Evolutionary conservation across 2,797 vertebrate genomes (phyloP), one percentile per base, ranked within the genome.

Genomic region (Toxotes lorentzi): DNA sequence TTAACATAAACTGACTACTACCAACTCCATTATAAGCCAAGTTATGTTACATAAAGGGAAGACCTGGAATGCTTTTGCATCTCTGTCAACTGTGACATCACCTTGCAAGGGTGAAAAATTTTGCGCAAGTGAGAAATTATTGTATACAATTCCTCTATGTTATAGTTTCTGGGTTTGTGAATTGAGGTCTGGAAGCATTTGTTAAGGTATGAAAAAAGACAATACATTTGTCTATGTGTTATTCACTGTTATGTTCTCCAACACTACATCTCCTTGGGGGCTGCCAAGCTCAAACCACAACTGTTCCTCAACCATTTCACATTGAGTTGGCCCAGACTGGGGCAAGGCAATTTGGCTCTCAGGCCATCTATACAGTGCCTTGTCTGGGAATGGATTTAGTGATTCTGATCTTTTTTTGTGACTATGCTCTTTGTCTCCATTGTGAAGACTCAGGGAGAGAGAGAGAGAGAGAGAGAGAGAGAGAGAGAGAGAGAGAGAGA

Each of bases 371-470:
- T 89, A 86, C 89, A 92, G 85, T 87, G 86, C 83, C 90, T 91
- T 77, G 92, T 89, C 91, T 91, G 81, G 89, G 91, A 94, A 91
- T 92, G 92, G 91, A 92, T 92, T 94, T 90, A 89, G 91, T 89
- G 93, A 94, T 95, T 94, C 85, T 89, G 91, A 94, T 94, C 92
- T 93, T 93, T 84, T 86, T 90, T 91, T 76, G 84, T 91, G 87
- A 83, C 82, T 81, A 81, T 83, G 84, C 83, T 94, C 92, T 95
- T 95, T 95, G 93, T 94, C 90, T 93, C 92, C 92, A 94, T 95
- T 95, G 94, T 95, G 90, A 92, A 83, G 91, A 91, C 90, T 92
- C 80, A 54, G 86, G 81, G 88, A 93, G 86, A 89, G 87, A 90
- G 86, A 89, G 71, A 76, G 65, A 84, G 68, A 51, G 83, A 75